Evolutionary conservation across 2,888 invertebrate genomes (phyloP), one percentile per base, ranked within the genome.

Genomic region (Pomacea canaliculata): DNA sequence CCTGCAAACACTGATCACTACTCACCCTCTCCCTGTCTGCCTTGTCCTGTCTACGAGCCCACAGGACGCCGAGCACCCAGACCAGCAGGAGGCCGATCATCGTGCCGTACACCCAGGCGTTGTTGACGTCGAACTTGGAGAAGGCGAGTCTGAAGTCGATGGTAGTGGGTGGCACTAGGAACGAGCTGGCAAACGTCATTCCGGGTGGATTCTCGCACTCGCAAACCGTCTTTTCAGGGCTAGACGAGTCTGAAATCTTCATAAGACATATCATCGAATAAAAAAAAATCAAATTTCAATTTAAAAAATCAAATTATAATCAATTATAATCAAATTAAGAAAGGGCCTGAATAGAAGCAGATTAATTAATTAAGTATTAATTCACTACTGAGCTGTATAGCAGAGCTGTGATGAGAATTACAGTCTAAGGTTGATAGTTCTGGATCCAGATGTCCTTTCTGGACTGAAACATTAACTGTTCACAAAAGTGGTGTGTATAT

Each of bases 191-290:
- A 23, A 73, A 73, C 12, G 73, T 19, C n/a, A 51, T 73, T 3
- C 73, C 67, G 56, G 73, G 73, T 13, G 73, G 73, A 46, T 73
- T 60, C 67, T 71, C 80, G 73, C 88, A 88, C 37, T 79, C 71
- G 79, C 89, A 89, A 56, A 80, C 78, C 2, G 88, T 85, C 71
- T 81, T 81, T 51, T 80, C 27, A 37, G 71, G 67, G 59, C 37
- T 71, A 71, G 76, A 68, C 12, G 46, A 51, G 5, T 60, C 60
- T 4, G 71, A 71, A 23, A 71, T 46, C 76, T 76, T 62, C 12
- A 63, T 7, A 16, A 59, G 59, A 27, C 10, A 37, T 5, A 37
- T 37, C 1, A 37, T 37, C 37, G 37, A 16, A 56, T 56, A 56
- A 56, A 16, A 1, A 51, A 56, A 56, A 16, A 10, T 10, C 51